Evolutionary conservation across 1,140 invertebrate genomes (phyloP), one percentile per base, ranked within the genome.

Genomic region (Drosophila yakuba): DNA sequence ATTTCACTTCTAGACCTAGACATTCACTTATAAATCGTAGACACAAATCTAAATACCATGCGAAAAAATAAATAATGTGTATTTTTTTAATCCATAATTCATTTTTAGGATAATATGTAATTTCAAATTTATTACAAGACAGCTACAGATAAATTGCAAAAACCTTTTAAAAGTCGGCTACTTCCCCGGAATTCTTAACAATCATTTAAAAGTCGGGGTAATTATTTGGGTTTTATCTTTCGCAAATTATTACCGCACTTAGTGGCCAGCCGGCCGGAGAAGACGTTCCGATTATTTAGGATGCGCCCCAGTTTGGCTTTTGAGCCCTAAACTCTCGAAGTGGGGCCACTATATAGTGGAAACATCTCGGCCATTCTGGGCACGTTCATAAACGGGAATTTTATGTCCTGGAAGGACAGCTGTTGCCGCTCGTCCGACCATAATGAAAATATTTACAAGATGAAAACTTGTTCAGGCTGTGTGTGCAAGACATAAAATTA

Each of bases 401-500:
- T 76, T 67, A 76, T 76, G 61, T 43, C 43, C 54, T 35, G 10
- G 32, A 76, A 28, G 69, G 61, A 76, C 73, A 76, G 73, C 73
- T 76, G 73, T 76, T 77, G 74, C 74, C 63, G 52, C 44, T 50
- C 63, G 57, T 28, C 28, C 20, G 14, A 15, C 73, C 74, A 68
- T 76, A 76, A 76, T 77, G 63, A 77, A 77, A 77, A 77, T 77
- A 77, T 76, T 60, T 76, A 77, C 73, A 77, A 77, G 74, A 77
- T 66, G 74, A 52, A 77, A 76, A 77, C 74, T 77, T 77, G 74
- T 77, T 77, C 56, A 50, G 45, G 35, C 58, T 62, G 64, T 60
- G 44, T 47, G 44, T 48, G 56, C 38, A 39, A 67, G 44, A 64
- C 85, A 84, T 89, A 80, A 89, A 89, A 89, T 89, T 89, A 84